Evolutionary conservation across 1,140 invertebrate genomes (phyloP).

Genomic region (Drosophila ohnishii): DNA sequence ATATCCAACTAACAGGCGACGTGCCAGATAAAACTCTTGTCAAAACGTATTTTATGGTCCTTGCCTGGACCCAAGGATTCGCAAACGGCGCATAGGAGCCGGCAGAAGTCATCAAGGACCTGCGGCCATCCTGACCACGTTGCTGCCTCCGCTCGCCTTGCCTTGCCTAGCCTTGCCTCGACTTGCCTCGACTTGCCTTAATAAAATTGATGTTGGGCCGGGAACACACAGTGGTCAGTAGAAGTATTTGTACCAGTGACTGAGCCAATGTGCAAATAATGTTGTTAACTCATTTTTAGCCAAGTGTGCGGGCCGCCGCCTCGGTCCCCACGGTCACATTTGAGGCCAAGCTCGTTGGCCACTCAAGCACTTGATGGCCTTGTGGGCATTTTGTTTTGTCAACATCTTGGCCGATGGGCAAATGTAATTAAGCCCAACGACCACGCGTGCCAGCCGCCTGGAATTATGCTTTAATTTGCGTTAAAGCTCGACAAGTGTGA

Average conservation of each 20-base stretch:
- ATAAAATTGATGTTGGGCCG: conserved; percentile 33
- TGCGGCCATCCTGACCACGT: conserved; percentile 42
- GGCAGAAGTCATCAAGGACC: conserved; percentile 53
- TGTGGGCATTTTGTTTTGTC: conserved; percentile 62
- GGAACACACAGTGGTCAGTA: conserved; percentile 15
- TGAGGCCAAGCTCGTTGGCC: conserved; percentile 41
- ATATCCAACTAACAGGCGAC: conserved; percentile 62
- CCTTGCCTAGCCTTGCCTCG: conserved; percentile 8
- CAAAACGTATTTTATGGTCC: conserved; percentile 73
- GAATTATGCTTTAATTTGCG: conserved; percentile 72
- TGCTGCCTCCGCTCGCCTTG: conserved; percentile 17
- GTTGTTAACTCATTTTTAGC: conserved; percentile 75
- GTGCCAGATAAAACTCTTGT: conserved; percentile 78
- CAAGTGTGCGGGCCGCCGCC: conserved; percentile 22
- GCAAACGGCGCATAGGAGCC: conserved; percentile 6
- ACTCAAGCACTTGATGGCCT: conserved; percentile 56
- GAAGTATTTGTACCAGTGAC: neutral
- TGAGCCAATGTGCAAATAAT: conserved; percentile 61
- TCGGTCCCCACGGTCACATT: conserved; percentile 63
- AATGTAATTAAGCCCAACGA: conserved; percentile 61
- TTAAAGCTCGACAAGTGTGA: conserved; percentile 67
- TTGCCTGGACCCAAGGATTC: conserved; percentile 40
- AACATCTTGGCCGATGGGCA: conserved; percentile 43
- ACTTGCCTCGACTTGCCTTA: conserved; percentile 15
- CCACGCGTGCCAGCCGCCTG: conserved; percentile 30